Evolutionary conservation across 2,888 invertebrate genomes (phyloP).

Genomic region (Rhorus exstirpatorius): DNA sequence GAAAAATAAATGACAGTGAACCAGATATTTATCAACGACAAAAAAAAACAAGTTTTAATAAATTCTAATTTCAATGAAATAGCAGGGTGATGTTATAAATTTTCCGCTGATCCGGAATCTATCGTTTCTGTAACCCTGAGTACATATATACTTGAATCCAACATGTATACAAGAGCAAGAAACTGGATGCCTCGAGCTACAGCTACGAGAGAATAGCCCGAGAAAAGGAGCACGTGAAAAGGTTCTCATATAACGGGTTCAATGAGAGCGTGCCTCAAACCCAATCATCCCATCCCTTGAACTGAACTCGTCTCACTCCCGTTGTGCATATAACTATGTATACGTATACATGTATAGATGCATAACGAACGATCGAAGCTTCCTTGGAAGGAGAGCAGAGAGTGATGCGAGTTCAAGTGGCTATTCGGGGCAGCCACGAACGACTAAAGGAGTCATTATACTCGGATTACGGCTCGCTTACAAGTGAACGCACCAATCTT

Average conservation of each 20-base stretch:
- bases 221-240: conserved; percentile 63
- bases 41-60: too few species aligned
- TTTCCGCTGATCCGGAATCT: too few species aligned
- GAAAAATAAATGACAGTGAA: too few species aligned
- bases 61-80: too few species aligned
- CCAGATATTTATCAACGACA: too few species aligned
- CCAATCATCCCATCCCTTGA: conserved; percentile 23
- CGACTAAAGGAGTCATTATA: conserved; percentile 68
- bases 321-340: conserved; percentile 18
- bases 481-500: conserved; percentile 65
- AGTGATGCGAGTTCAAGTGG: conserved; percentile 64
- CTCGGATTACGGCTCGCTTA: conserved; percentile 67
- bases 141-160: not conserved
- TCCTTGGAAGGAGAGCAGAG: conserved; percentile 46
- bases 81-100: too few species aligned
- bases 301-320: conserved; percentile 35
- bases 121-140: not conserved
- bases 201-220: conserved; percentile 47
- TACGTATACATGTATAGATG: not conserved
- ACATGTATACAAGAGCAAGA: conserved; percentile 5
- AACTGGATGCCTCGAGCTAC: conserved; percentile 57
- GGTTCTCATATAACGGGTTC: conserved; percentile 61
- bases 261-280: conserved; percentile 44
- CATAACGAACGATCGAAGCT: conserved; percentile 60
- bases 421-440: conserved; percentile 54